Percentiles rank a stretch among this genome's conserved stretches.
Conservation (phyloP, 2,888 invertebrate species). For the Chorisops tibialis region DNA sequence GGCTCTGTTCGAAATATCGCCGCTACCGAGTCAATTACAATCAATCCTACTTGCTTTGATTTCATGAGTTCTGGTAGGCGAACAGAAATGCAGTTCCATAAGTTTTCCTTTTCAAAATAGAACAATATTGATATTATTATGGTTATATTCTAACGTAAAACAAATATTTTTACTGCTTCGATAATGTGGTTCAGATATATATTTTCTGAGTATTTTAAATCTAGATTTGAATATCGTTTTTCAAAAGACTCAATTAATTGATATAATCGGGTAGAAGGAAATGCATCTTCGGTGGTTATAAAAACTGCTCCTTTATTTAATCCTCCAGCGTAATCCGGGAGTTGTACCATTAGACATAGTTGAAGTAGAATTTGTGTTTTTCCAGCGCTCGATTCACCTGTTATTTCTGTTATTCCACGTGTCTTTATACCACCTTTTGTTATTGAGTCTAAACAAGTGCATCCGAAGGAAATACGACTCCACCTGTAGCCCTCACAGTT, state of each 20-base stretch:
- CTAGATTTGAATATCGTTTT: constrained; percentile 43
- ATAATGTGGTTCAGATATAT: constrained; percentile 66
- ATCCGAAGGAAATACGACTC: constrained; percentile 54
- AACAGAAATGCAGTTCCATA: constrained; percentile 56
- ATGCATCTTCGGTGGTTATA: constrained; percentile 69
- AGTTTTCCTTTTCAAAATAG: constrained; percentile 52
- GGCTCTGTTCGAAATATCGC: constrained; percentile 62
- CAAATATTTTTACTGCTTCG: constrained; percentile 48
- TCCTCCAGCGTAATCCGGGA: constrained; percentile 55
- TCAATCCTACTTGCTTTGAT: constrained; percentile 57
- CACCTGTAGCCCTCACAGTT: no score
- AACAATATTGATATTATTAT: constrained; percentile 37
- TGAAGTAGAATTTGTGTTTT: constrained; percentile 76
- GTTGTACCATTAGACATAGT: constrained; percentile 64
- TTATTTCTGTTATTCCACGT: constrained; percentile 69
- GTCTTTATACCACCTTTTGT: constrained; percentile 64
- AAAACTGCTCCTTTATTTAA: constrained; percentile 60
- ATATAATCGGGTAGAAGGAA: constrained; percentile 66
- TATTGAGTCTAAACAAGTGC: constrained; percentile 57
- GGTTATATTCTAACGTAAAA: constrained; percentile 22
- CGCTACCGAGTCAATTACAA: constrained; percentile 73
- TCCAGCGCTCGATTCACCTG: constrained; percentile 68
- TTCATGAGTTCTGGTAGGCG: constrained; percentile 57
- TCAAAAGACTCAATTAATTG: constrained; percentile 49
- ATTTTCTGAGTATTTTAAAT: constrained; percentile 54